Evolutionary conservation across 2,113 vertebrate species (phyloP).

Genomic region (Rutilus rutilus): DNA sequence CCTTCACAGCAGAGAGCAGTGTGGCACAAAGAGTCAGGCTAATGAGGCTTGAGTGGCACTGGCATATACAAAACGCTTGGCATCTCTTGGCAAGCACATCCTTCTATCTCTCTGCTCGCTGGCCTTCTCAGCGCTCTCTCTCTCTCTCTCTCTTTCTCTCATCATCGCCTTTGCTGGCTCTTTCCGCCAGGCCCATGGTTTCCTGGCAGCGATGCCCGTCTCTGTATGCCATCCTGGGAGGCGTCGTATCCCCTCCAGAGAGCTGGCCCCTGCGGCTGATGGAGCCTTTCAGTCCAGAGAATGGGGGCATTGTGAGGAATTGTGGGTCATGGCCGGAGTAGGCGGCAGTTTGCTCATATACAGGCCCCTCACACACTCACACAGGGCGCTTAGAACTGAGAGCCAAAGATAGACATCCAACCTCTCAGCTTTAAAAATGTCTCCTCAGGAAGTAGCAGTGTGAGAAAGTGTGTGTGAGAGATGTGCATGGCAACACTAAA

Average conservation of each 20-base stretch:
- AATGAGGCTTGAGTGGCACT: constrained; percentile 53
- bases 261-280: constrained; percentile 74
- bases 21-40: constrained; percentile 54
- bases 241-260: constrained; percentile 76
- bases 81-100: constrained; percentile 56
- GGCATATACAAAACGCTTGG: constrained; percentile 59
- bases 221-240: constrained; percentile 78
- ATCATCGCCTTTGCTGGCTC: constrained; percentile 63
- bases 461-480: constrained; percentile 47
- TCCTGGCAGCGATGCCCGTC: constrained; percentile 78
- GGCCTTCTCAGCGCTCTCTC: constrained; percentile 49
- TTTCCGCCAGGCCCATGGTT: constrained; percentile 71
- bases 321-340: constrained; percentile 68
- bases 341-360: constrained; percentile 78
- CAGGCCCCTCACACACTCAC: constrained; percentile 69
- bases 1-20: constrained; percentile 44
- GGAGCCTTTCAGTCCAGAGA: constrained; percentile 78
- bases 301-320: constrained; percentile 75
- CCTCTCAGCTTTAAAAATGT: constrained; percentile 74
- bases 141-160: constrained; percentile 63
- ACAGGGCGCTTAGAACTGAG: constrained; percentile 72
- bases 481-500: constrained; percentile 15
- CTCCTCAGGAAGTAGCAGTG: constrained; percentile 71
- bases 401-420: constrained; percentile 79
- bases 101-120: constrained; percentile 11